A percentile compares a stretch with the other conserved stretches of the same genome.
Evolutionary conservation across 1,140 invertebrate species (phyloP).

Genomic region (Solen grandis): DNA sequence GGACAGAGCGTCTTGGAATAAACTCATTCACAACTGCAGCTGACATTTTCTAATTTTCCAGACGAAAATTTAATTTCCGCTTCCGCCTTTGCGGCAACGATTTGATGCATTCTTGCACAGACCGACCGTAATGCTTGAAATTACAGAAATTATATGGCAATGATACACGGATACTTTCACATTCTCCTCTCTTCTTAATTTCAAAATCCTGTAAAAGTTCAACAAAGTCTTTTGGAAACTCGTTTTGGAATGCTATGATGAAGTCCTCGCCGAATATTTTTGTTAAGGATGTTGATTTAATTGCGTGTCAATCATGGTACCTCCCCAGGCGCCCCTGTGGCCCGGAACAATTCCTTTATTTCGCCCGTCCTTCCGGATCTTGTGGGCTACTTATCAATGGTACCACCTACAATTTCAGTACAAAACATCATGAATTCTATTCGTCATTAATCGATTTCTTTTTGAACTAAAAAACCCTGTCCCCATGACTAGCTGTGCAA

Average conservation of each 20-base stretch:
- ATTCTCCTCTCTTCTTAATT: conserved; percentile 78
- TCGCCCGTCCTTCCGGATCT: conserved; percentile 75
- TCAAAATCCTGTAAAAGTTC: conserved; percentile 79
- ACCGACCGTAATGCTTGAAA: conserved; percentile 70
- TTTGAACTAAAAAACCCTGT: no score
- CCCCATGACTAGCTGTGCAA: no score
- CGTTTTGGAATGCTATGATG: conserved; percentile 69
- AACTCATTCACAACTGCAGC: conserved; percentile 66
- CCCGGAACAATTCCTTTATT: conserved; percentile 74
- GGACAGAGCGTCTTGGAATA: conserved; percentile 72
- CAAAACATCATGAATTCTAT: no score
- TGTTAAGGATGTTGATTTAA: conserved; percentile 72
- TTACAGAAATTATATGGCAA: conserved; percentile 78
- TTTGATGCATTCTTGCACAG: conserved; percentile 75
- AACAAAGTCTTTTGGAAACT: conserved; percentile 76
- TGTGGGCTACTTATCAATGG: conserved; percentile 78
- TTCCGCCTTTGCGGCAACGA: conserved; percentile 60
- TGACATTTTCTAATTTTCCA: conserved; percentile 74
- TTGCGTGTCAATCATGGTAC: conserved; percentile 75
- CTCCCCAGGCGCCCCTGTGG: conserved; percentile 78
- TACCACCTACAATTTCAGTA: conserved; percentile 77
- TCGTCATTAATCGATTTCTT: no score
- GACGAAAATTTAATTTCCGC: conserved; percentile 74
- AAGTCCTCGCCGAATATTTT: conserved; percentile 74
- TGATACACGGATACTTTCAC: conserved; percentile 75